Conservation (phyloP, 2,113 vertebrate genomes). For the Uria aalge region DNA sequence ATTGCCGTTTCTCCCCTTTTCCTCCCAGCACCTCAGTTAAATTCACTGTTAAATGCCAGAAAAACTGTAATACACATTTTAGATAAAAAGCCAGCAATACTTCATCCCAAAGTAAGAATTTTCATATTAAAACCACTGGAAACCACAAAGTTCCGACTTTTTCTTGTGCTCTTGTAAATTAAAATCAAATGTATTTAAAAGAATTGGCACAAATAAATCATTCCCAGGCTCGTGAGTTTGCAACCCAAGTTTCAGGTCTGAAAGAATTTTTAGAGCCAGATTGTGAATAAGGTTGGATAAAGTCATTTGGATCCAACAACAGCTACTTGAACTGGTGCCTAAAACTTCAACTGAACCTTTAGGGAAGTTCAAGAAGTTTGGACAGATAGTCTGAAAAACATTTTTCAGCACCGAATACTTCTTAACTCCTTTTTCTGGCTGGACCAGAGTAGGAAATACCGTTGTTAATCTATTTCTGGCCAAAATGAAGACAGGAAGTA, state of each 20-base stretch:
- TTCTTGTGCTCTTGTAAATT: constrained; percentile 4
- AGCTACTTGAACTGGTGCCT: background rate
- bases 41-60: constrained; percentile 24
- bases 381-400: background rate
- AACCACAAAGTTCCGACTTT: constrained; percentile 47
- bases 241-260: background rate
- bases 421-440: constrained; percentile 8
- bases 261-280: background rate
- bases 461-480: constrained; percentile 13
- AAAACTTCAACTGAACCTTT: constrained; percentile 18
- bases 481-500: constrained; percentile 23
- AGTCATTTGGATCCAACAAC: constrained; percentile 10
- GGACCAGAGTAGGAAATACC: constrained; percentile 5
- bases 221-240: background rate
- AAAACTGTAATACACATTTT: background rate
- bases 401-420: background rate
- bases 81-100: constrained; percentile 15
- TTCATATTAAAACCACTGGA: constrained; percentile 32
- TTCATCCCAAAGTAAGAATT: constrained; percentile 29
- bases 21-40: background rate
- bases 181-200: constrained; percentile 16
- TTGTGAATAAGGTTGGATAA: background rate
- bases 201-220: constrained; percentile 21
- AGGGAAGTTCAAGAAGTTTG: constrained; percentile 9
- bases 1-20: background rate